Base-by-base conservation (phyloP, 2,888 invertebrate species). In the Meteorus cinctellus region DNA sequence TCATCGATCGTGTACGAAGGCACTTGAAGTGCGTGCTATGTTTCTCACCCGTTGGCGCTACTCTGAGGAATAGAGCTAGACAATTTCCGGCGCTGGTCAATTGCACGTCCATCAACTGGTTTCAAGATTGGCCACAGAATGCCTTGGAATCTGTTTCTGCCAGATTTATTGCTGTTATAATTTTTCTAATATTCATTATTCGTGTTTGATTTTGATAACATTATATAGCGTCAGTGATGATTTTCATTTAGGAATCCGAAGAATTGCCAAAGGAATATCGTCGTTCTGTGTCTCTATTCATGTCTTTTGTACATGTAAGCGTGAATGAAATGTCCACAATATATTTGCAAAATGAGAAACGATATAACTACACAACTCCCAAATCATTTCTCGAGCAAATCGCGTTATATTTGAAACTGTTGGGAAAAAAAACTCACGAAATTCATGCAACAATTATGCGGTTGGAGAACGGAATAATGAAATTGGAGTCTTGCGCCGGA, bases 321-420 rank as follows among this genome's bases (percentile, higher is more conserved):
- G 98, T 98, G 0, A 97, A 97, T 86, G 93, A 94, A 63, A 95
- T 96, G 91, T 97, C 97, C 0, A 91, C 93, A 3, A 88, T 92
- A 5, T 98, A 97, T 89, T 91, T 96, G 79, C 91, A 92, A 81
- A 97, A 97, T 86, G 98, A 98, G 83, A 94, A 94, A 59, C 92
- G 98, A 4, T 97, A 97, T 90, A 98, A 98, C 89, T 98, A 98
- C 89, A 98, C 98, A 0, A 98, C 98, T 0, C 98, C 98, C 0
- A 98, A 98, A 91, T 96, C 97, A 0, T 98, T 98, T 90, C 90
- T 98, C 66, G 98, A 98, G 87, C 96, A 97, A 87, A 97, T 98
- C 77, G 93, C 95, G 14, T 91, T 98, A 5, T 98, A 94, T 85
- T 91, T 92, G 0, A 96, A 95, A 86, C 89, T 96, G 6, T 88